Evolutionary conservation across 2,113 vertebrate genomes (phyloP), one percentile per base, ranked within the genome.

Genomic region (Prinia subflava): DNA sequence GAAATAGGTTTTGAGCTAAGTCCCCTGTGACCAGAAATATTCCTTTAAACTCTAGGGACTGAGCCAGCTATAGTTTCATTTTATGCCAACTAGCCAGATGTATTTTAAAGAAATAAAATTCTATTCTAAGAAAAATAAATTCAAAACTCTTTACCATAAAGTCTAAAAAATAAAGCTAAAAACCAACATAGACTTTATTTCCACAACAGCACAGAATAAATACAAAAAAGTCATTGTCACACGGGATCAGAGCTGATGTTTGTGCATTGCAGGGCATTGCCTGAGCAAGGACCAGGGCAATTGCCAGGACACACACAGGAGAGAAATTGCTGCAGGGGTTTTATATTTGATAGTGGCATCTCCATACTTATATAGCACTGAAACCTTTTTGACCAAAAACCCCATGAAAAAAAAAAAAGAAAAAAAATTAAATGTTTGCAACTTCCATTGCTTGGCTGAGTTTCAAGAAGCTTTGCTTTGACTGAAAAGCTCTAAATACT

Each of bases 81-180:
- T 87, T 77, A 55, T 87, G 91, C 93, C 94, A 96, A 35, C 53
- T 50, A 76, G 23, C 52, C 89, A 92, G 95, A 96, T 96, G 95
- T 90, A 95, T 94, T 91, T 89, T 60, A 85, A 90, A 78, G 69
- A 91, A 95, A 80, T 87, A 94, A 88, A 93, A 80, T 74, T 93
- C 82, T 93, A 39, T 69, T 79, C 56, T 94, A 93, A 92, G 88
- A 74, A 93, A 96, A 95, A 95, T 90, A 90, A 97, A 96, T 97
- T 86, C 75, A 86, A 37, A 89, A 46, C 83, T 92, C 90, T 89
- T 92, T 95, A 91, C 71, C 78, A 88, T 91, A 65, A 83, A 64
- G 39, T 59, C 69, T 85, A 64, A 92, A 82, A 95, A 65, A 81
- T 90, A 84, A 73, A 85, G 20, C 57, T 74, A 39, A 89, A 85